These are phyloP conservation scores for Torymus auratus DNA, from an alignment of 2,888 invertebrate species.

Conservation along the genomic window DNA sequence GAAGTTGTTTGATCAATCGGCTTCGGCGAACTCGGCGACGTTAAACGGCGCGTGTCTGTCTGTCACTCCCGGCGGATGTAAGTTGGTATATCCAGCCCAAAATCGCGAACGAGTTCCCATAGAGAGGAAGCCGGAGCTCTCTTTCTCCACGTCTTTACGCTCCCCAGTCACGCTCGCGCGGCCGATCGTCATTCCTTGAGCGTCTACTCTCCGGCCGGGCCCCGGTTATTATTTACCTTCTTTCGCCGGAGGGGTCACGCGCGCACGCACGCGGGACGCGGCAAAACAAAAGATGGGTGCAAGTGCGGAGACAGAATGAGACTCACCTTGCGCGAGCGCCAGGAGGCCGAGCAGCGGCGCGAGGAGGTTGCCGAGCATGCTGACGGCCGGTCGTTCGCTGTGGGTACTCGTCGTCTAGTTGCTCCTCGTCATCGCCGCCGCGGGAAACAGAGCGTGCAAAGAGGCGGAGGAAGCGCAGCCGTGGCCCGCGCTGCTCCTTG, in stretches of 20 bases:
- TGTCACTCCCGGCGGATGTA: too few species aligned
- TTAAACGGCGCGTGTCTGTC: too few species aligned
- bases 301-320: too few species aligned
- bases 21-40: neutral
- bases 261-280: too few species aligned
- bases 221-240: neutral
- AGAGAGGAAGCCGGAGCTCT: neutral
- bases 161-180: neutral
- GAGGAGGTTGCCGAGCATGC: neutral
- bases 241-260: neutral
- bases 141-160: neutral
- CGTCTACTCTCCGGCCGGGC: neutral
- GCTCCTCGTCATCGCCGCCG: neutral
- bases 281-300: too few species aligned
- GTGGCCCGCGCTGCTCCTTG: constrained; percentile 20
- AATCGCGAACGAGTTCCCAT: too few species aligned
- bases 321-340: constrained; percentile 15
- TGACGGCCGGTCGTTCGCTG: too few species aligned
- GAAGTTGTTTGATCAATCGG: constrained; percentile 40
- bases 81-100: too few species aligned
- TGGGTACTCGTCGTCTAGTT: neutral
- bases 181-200: neutral
- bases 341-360: constrained; percentile 5
- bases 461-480: neutral
- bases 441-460: constrained; percentile 43